Base-by-base conservation (phyloP, 2,113 vertebrate genomes). In the Menidia beryllina region DNA sequence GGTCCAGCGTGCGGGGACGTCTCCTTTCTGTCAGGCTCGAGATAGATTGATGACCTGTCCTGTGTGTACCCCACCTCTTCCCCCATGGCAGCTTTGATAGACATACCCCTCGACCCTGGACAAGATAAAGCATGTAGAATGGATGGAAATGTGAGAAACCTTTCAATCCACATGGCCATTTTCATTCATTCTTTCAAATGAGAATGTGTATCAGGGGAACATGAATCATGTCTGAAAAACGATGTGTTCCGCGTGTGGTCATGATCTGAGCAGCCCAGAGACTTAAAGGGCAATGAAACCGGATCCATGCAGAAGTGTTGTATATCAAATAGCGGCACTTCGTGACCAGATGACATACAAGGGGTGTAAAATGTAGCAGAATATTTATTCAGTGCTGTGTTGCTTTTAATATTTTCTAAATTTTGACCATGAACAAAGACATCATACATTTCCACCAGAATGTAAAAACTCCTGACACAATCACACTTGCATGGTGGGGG, bases 271-370 rank as follows among this genome's bases (percentile, higher is more conserved):
- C 45, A 73, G 55, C 49, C 72, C 61, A 76, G 47, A 68, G 9
- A 38, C 7, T 59, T 67, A n/a, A 38, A 72, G 54, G 74, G 9
- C 27, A 43, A 20, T 13, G 60, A 68, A 77, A 87, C 27, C 57
- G 14, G 52, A 77, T 77, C 60, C 54, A 63, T 6, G 56, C 47
- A 63, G 24, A 39, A 6, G 58, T 8, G 3, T 26, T 59, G 23
- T 17, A 23, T 52, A 30, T 15, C 52, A 38, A 38, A 39, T 11
- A 53, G 36, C 7, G 17, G 36, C 4, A 15, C 23, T 24, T 52
- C 4, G 26, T 36, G 0, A 47, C 20, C n/a, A 45, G 43, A 25
- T 30, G 24, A 62, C 21, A 45, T 23, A 19, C 41, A 48, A 15
- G 6, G 25, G 5, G 50, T 20, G 36, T 36, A 38, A 12, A 47